Percentiles rank a stretch among this genome's conserved stretches.
Conservation (phyloP, 2,113 vertebrate genomes). For the Paedocypris sp. region DNA sequence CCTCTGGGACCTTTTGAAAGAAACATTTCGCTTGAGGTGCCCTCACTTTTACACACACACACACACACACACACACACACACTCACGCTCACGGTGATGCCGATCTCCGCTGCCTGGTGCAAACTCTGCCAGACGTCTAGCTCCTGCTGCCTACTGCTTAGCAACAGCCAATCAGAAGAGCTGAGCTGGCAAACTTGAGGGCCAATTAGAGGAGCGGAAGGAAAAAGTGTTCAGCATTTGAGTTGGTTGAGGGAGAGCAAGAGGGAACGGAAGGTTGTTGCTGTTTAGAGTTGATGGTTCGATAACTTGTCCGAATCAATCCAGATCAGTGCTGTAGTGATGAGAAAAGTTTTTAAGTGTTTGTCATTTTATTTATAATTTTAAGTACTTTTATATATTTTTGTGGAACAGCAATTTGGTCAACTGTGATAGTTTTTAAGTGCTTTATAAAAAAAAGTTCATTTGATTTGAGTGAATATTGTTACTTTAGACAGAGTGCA, state of each 20-base stretch:
- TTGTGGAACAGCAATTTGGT: too few species aligned
- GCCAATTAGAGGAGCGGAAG: slow-evolving; percentile 54
- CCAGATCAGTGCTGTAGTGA: too few species aligned
- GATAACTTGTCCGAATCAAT: background rate
- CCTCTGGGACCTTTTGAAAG: slow-evolving; percentile 34
- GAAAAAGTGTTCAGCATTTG: slow-evolving; percentile 60
- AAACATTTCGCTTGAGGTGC: slow-evolving; percentile 25
- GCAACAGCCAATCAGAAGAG: slow-evolving; percentile 65
- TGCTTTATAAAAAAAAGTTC: too few species aligned
- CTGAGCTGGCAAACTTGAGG: slow-evolving; percentile 45
- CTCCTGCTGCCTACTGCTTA: slow-evolving; percentile 66
- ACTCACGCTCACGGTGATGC: slow-evolving; percentile 13
- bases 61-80: slow-evolving; percentile 13
- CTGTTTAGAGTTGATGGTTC: slow-evolving; percentile 6
- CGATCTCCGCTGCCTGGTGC: slow-evolving; percentile 37
- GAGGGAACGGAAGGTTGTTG: slow-evolving; percentile 26
- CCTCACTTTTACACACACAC: slow-evolving; percentile 29
- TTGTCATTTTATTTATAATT: too few species aligned
- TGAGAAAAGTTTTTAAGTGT: too few species aligned
- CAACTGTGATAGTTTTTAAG: too few species aligned
- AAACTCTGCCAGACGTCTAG: slow-evolving; percentile 47
- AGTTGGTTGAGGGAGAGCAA: slow-evolving; percentile 41
- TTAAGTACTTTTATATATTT: too few species aligned
- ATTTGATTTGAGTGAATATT: too few species aligned
- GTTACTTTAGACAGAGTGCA: too few species aligned